Base-by-base conservation (phyloP, 2,888 invertebrate genomes). In the Ditylenchus weischeri region DNA sequence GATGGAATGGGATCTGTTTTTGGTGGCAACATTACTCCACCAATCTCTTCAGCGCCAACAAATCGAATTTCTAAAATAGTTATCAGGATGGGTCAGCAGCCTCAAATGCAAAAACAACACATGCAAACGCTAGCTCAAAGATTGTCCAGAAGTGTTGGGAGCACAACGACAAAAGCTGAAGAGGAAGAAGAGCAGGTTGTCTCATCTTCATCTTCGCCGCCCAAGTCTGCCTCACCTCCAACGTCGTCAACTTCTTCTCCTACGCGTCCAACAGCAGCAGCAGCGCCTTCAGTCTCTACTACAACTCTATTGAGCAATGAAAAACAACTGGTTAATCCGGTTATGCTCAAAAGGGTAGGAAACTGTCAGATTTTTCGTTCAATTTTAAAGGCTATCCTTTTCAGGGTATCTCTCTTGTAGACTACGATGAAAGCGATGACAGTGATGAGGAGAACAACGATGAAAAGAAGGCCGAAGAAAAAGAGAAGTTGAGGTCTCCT, bases 1-100 rank as follows among this genome's bases (percentile, higher is more conserved):
- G 74, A 74, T 36, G 72, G 70, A 38, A 69, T 74, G n/a, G 72
- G 70, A 4, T 59, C 64, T 21, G 66, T 74, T 21, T 74, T 74
- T 62, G 74, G 74, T 36, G 74, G 74, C n/a, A 68, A 60, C 36
- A 57, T 72, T 7, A 72, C 69, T 5, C 72, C 71, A 1, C 51
- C 69, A 0, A 72, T 72, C n/a, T 68, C 72, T 18, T 38, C 48
- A 51, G n/a, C 62, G 15, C 62, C 66, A 47, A 29, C 59, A 23
- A 72, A 38, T 47, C 57, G 71, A 5, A 57, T 70, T 19, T 70
- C 69, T 19, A 71, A 71, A 54, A 71, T 71, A n/a, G 62, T 71
- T 38, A 71, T 71, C 43, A 60, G 65, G 10, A 72, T 71, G 72
- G 61, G 62, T 36, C 61, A 59, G 47, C 65, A 70, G 38, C 57